phyloP scores from a whole-genome alignment of 2,888 invertebrate genomes.

The Athalia rosae region DNA sequence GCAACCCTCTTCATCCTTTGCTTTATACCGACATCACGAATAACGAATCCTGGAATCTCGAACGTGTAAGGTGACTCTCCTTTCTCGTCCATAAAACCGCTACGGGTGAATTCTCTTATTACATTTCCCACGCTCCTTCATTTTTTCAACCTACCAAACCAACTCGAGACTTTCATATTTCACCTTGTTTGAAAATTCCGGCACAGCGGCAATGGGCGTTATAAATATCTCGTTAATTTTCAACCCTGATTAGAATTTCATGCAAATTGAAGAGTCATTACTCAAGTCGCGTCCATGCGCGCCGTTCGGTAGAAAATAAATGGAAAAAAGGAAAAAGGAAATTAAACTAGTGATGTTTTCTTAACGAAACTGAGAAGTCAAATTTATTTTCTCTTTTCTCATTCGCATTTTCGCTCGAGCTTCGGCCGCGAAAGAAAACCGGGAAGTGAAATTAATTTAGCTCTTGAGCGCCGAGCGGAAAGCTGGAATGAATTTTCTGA shows the following conservation, averaged over 20 bases:
- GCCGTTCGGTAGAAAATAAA: not conserved
- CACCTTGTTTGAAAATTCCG: not conserved
- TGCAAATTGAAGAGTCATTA: slow-evolving; percentile 32
- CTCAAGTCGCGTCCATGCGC: slow-evolving; percentile 1
- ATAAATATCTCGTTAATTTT: slow-evolving; percentile 17
- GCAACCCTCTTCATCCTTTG: slow-evolving; percentile 21
- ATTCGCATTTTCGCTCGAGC: too few relatives aligned
- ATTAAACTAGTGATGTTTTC: not conserved
- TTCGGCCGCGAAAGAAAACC: too few relatives aligned
- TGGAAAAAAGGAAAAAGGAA: not conserved
- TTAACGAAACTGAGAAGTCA: not conserved
- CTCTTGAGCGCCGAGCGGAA: too few relatives aligned
- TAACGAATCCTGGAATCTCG: too few relatives aligned
- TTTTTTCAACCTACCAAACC: not conserved
- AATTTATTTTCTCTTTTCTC: not conserved
- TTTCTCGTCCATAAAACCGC: too few relatives aligned
- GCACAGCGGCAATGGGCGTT: not conserved
- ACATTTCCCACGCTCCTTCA: too few relatives aligned
- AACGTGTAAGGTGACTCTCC: too few relatives aligned
- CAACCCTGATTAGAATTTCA: slow-evolving; percentile 11
- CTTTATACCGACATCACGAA: not conserved
- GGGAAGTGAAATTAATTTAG: too few relatives aligned
- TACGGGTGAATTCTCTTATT: too few relatives aligned
- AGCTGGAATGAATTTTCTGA: too few relatives aligned
- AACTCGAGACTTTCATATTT: not conserved